Base-by-base conservation (phyloP, 2,113 vertebrate genomes). In the Dromaius novaehollandiae region DNA sequence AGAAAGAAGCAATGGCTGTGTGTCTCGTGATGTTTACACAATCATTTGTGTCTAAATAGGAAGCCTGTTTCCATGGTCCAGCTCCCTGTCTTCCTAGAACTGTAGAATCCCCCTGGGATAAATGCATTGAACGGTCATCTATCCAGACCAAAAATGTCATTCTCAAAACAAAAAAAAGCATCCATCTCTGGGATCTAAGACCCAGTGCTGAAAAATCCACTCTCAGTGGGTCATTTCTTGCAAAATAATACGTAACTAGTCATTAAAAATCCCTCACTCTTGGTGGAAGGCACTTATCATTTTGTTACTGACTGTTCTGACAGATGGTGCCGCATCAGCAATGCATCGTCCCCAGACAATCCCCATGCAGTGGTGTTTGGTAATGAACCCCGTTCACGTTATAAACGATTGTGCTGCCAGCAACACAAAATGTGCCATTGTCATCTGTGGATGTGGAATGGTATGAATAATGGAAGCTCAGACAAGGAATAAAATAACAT, bases 311-410 rank as follows among this genome's bases (percentile, higher is more conserved):
- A 71, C 86, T 84, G 63, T 22, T 86, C 68, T 90, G 94, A 96
- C 96, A 97, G 93, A 95, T 96, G 94, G 82, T 76, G 75, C 15
- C 88, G 91, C 89, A 95, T 87, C 93, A 97, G 44, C 89, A 76
- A 44, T 78, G 73, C 77, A 70, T 68, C 0, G 22, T 96, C 89
- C 93, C 81, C 70, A 93, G 88, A 96, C 89, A 86, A 76, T 56
- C 88, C 82, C 82, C 79, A 88, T 84, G 85, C 82, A 90, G 38
- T 73, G 80, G 89, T 88, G 74, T 32, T 81, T 5, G 2, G 73
- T 96, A 94, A 95, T 81, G 89, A 97, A 95, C 89, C 91, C 85
- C 92, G 79, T 71, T 92, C 48, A 25, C 3, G 16, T 93, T 95
- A 93, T 74, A 82, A 97, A 97, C 0, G 9, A 92, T 85, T 51